These are phyloP conservation scores for Chrysotoxum bicinctum DNA, from an alignment of 2,888 invertebrate species.

Conservation along the genomic window DNA sequence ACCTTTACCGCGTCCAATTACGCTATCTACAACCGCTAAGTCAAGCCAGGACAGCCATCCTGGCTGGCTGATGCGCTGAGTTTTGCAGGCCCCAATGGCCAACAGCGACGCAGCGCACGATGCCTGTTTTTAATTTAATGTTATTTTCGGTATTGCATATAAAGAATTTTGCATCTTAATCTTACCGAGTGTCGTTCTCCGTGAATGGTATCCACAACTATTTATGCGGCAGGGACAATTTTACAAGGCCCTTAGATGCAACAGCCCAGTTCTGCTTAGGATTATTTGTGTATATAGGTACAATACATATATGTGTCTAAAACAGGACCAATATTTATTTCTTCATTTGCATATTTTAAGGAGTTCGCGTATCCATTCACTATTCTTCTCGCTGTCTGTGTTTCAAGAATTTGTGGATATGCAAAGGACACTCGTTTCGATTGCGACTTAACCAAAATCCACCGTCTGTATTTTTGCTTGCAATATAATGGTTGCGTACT, in stretches of 20 bases:
- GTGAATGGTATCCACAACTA: constrained; percentile 58
- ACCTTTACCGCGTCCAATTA: constrained; percentile 65
- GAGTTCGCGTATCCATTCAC: constrained; percentile 78
- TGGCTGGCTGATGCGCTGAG: constrained; percentile 30
- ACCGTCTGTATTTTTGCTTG: constrained; percentile 34
- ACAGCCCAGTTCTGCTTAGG: constrained; percentile 12
- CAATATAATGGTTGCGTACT: constrained; percentile 43
- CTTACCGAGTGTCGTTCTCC: constrained; percentile 73
- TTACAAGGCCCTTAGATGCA: constrained; percentile 58
- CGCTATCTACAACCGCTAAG: constrained; percentile 68
- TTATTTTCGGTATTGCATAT: constrained; percentile 81
- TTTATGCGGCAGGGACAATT: constrained; percentile 60
- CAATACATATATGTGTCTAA: constrained; percentile 10
- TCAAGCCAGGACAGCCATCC: constrained; percentile 33
- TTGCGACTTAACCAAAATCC: constrained; percentile 16
- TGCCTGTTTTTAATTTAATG: constrained; percentile 81
- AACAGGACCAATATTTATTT: constrained; percentile 81
- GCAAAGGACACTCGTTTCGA: constrained; percentile 75
- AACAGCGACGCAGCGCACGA: constrained; percentile 59
- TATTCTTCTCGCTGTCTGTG: constrained; percentile 72
- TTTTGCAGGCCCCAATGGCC: constrained; percentile 25
- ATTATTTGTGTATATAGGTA: neutral
- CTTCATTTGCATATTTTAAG: constrained; percentile 82
- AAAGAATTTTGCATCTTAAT: constrained; percentile 82
- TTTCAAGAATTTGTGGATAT: constrained; percentile 77